A percentile compares a stretch with the other conserved stretches of the same genome.
These are phyloP conservation scores for Leptothorax acervorum DNA, from an alignment of 2,888 invertebrate species.

Conservation along the genomic window DNA sequence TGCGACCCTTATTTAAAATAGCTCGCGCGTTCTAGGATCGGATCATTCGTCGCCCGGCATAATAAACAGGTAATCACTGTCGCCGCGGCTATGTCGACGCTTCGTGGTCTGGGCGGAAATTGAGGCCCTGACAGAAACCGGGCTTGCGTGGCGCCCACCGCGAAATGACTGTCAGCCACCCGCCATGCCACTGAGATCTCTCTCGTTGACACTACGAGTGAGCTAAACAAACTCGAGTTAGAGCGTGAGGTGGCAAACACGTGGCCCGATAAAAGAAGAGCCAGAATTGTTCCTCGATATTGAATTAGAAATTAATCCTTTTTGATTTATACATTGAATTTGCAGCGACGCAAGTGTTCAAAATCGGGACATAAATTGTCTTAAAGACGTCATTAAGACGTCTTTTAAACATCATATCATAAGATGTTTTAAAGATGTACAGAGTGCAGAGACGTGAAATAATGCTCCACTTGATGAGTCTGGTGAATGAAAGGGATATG, in stretches of 20 bases:
- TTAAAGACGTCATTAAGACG: too few species aligned
- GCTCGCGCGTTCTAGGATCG: constrained; percentile 68
- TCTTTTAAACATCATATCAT: too few species aligned
- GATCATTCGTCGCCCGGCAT: constrained; percentile 72
- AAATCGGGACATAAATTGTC: too few species aligned
- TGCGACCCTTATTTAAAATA: constrained; percentile 65
- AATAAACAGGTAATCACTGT: constrained; percentile 76
- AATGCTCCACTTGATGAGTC: not conserved
- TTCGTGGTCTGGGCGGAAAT: constrained; percentile 58
- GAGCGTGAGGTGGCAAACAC: constrained; percentile 31
- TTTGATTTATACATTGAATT: not conserved
- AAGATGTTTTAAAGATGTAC: too few species aligned
- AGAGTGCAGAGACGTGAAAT: not conserved
- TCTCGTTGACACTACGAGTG: constrained; percentile 65
- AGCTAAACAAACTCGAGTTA: constrained; percentile 52
- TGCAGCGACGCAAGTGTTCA: too few species aligned
- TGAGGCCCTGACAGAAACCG: constrained; percentile 46
- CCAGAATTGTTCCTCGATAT: constrained; percentile 1
- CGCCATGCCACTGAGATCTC: constrained; percentile 52
- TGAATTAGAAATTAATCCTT: not conserved
- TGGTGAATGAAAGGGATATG: not conserved
- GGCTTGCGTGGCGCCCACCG: constrained; percentile 46
- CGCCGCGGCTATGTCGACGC: constrained; percentile 69
- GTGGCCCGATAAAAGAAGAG: constrained; percentile 15
- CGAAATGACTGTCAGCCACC: constrained; percentile 59